Percentiles rank a stretch among this genome's conserved stretches.
Evolutionary conservation across 2,113 vertebrate genomes (phyloP).

Genomic region (Hypomesus transpacificus): DNA sequence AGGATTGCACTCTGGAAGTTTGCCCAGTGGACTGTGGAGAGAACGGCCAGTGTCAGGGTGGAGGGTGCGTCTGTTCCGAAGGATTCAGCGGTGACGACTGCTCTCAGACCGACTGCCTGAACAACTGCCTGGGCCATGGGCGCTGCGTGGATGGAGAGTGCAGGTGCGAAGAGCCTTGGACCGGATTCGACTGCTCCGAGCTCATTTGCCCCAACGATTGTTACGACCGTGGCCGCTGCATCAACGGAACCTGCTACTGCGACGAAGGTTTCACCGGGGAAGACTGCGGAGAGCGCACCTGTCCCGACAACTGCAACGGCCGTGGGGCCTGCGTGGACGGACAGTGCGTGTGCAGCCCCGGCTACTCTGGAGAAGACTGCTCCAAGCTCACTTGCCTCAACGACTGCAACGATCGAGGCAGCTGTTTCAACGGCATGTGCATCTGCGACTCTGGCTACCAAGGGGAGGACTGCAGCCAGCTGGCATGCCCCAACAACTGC

Average conservation of each 20-base stretch:
- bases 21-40: slow-evolving; percentile 79
- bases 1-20: slow-evolving; percentile 56
- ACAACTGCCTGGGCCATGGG: slow-evolving; percentile 75
- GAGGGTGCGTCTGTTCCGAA: slow-evolving; percentile 75
- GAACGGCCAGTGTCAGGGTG: slow-evolving; percentile 75
- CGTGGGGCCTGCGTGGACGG: slow-evolving; percentile 78
- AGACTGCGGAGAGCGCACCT: slow-evolving; percentile 75
- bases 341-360: slow-evolving; percentile 78
- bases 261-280: slow-evolving; percentile 75
- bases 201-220: slow-evolving; percentile 82
- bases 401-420: slow-evolving; percentile 76
- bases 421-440: slow-evolving; percentile 76
- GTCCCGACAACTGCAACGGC: slow-evolving; percentile 72
- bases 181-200: slow-evolving; percentile 78
- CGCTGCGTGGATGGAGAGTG: slow-evolving; percentile 80
- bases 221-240: slow-evolving; percentile 75
- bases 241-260: slow-evolving; percentile 78
- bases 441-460: slow-evolving; percentile 77
- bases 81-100: slow-evolving; percentile 85
- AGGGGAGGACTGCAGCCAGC: slow-evolving; percentile 77
- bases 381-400: slow-evolving; percentile 74
- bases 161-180: slow-evolving; percentile 78
- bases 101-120: slow-evolving; percentile 75
- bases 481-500: slow-evolving; percentile 82
- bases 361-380: slow-evolving; percentile 80